These are phyloP conservation scores for Dynastes maya DNA, from an alignment of 2,888 invertebrate species.

Conservation along the genomic window DNA sequence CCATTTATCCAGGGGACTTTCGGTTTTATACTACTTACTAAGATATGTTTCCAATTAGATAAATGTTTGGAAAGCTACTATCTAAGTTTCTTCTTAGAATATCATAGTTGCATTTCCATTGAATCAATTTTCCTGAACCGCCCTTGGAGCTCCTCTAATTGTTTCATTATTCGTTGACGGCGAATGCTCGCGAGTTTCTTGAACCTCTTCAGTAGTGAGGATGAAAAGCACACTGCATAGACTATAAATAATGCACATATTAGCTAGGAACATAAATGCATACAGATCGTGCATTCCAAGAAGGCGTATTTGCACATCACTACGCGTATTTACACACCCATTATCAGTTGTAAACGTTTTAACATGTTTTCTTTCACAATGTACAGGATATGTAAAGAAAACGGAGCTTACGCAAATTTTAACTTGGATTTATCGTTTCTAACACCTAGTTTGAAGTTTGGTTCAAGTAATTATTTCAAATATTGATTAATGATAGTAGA, in stretches of 20 bases:
- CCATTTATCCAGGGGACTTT: too few relatives aligned
- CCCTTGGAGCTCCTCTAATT: conserved; percentile 21
- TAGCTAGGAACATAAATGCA: conserved; percentile 18
- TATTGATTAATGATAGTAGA: too few relatives aligned
- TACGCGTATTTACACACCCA: neutral
- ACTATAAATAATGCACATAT: conserved; percentile 39
- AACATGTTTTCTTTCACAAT: too few relatives aligned
- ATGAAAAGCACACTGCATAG: conserved; percentile 16
- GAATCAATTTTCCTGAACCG: conserved; percentile 25
- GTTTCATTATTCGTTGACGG: conserved; percentile 23
- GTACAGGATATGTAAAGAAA: neutral
- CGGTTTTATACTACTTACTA: too few relatives aligned
- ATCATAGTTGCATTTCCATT: neutral
- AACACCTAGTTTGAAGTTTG: too few relatives aligned
- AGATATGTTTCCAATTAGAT: neutral
- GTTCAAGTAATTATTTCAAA: too few relatives aligned
- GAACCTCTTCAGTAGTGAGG: conserved; percentile 27
- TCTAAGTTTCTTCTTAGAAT: neutral
- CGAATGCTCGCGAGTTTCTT: conserved; percentile 24
- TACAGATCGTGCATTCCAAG: neutral
- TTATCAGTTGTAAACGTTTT: too few relatives aligned
- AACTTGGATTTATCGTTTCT: too few relatives aligned
- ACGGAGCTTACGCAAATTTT: too few relatives aligned
- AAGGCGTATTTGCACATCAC: neutral
- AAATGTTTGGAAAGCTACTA: neutral